These are phyloP conservation scores for Echinometra lucunter DNA, from an alignment of 53 echinoderm and acorn worm species.

Conservation along the genomic window DNA sequence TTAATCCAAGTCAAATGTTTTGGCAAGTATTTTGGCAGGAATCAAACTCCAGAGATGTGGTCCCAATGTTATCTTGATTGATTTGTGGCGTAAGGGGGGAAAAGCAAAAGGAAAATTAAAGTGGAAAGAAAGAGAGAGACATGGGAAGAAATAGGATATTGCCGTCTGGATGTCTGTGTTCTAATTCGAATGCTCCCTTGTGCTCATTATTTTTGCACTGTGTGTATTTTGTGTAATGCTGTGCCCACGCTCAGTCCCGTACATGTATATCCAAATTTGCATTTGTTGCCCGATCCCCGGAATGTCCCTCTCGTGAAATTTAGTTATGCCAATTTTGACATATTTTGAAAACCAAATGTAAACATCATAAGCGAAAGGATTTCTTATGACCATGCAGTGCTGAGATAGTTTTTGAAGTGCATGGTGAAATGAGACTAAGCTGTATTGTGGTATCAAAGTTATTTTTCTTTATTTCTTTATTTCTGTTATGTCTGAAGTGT, in stretches of 20 bases:
- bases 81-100: neutral
- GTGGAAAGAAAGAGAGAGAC: neutral
- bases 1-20: neutral
- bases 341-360: neutral
- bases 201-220: slow-evolving; percentile 4
- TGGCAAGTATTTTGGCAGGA: neutral
- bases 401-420: neutral
- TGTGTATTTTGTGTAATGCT: neutral
- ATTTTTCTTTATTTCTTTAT: too few relatives aligned
- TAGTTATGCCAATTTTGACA: neutral
- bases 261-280: neutral
- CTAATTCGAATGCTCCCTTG: neutral
- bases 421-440: neutral
- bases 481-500: too few relatives aligned
- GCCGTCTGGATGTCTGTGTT: slow-evolving; percentile 24
- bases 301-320: neutral
- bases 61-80: neutral
- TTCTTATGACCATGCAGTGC: neutral
- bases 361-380: neutral
- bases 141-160: slow-evolving; percentile 11
- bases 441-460: too few relatives aligned
- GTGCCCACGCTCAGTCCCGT: neutral
- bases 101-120: neutral
- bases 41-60: neutral
- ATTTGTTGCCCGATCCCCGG: neutral